Conservation (phyloP, 2,797 vertebrate genomes). For the Cossypha niveicapilla region DNA sequence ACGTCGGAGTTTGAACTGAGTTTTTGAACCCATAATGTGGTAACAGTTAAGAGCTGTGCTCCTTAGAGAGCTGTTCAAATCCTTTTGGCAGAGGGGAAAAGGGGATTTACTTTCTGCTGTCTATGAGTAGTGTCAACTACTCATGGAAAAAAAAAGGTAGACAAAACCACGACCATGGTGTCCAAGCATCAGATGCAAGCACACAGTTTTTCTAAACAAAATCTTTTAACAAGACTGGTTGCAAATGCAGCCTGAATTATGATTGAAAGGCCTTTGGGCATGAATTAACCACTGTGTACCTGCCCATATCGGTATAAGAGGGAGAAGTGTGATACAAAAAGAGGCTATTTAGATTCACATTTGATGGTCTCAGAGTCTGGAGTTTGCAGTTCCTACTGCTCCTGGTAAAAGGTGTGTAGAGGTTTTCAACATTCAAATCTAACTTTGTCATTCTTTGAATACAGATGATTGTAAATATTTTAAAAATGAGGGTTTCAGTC, state of each 20-base stretch:
- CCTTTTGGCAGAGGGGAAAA: neutral
- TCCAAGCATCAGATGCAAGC: neutral
- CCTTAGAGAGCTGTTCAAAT: neutral
- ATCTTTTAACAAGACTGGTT: neutral
- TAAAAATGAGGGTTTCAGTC: rapidly evolving
- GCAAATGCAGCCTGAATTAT: neutral
- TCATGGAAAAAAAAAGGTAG: neutral
- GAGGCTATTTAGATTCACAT: neutral
- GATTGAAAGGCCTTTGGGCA: neutral
- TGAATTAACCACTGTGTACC: neutral
- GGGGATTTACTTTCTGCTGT: neutral
- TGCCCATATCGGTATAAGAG: neutral
- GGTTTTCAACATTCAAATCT: neutral
- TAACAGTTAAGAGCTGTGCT: neutral
- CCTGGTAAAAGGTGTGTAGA: neutral
- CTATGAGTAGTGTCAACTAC: neutral
- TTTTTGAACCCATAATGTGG: neutral
- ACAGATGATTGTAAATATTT: neutral
- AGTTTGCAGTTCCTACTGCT: neutral
- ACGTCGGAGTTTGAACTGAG: rapidly evolving
- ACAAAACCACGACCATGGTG: rapidly evolving
- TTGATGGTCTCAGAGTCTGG: neutral
- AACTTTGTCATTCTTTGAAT: neutral
- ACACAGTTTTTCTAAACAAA: neutral
- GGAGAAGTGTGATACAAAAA: neutral